phyloP scores from a whole-genome alignment of 2,888 invertebrate species.

The Creontiades dilutus region DNA sequence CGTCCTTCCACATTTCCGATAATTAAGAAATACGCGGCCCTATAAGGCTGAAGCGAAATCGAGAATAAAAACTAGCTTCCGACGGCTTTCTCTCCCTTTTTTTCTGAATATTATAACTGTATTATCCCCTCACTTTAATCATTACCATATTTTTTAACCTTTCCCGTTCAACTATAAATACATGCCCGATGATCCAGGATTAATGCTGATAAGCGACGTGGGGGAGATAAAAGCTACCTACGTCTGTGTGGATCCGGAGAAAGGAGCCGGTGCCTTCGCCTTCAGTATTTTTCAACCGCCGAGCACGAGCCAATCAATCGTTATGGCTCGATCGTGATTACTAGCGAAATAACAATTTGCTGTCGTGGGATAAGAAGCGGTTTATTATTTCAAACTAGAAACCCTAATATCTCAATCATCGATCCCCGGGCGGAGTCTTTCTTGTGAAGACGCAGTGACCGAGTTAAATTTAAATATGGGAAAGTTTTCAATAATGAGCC shows the following conservation, averaged over 20 bases:
- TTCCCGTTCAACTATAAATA: not conserved
- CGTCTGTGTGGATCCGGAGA: not conserved
- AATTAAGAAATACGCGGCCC: not conserved
- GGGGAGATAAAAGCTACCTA: not conserved
- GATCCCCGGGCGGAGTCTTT: no score
- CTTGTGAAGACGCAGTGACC: no score
- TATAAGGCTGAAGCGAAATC: not conserved
- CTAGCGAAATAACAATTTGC: not conserved
- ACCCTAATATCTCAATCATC: no score
- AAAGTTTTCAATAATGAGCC: no score
- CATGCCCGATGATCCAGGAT: not conserved
- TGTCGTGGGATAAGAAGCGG: no score
- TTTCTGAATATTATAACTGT: slow-evolving; percentile 6
- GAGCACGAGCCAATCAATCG: slow-evolving; percentile 2
- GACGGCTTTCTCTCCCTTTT: not conserved
- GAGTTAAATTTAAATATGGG: no score
- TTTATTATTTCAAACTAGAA: no score
- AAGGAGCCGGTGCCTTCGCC: not conserved
- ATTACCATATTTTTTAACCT: no score
- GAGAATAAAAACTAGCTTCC: not conserved
- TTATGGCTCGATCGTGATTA: not conserved
- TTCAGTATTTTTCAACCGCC: not conserved
- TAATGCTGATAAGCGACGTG: not conserved
- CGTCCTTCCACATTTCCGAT: not conserved
- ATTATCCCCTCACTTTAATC: not conserved